Evolutionary conservation across 2,113 vertebrate genomes (phyloP).

Genomic region (Tenrec ecaudatus): DNA sequence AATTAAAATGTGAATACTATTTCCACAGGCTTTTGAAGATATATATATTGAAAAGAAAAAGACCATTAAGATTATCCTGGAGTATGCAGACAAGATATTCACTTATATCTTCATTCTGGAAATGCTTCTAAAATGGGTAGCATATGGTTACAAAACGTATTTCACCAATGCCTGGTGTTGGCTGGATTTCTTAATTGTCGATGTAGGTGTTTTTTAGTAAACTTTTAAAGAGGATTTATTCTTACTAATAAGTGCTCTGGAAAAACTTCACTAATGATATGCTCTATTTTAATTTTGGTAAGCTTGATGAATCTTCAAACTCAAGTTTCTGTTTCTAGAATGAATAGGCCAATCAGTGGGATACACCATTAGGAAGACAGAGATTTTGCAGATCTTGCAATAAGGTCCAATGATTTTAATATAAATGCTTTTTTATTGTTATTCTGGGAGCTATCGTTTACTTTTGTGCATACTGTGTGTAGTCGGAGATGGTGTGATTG

Average conservation of each 20-base stretch:
- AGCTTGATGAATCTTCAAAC: slow-evolving; percentile 9
- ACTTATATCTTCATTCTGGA: slow-evolving; percentile 98
- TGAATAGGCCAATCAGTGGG: not conserved
- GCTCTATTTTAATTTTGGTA: slow-evolving; percentile 33
- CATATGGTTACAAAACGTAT: slow-evolving; percentile 97
- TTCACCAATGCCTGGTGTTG: slow-evolving; percentile 99
- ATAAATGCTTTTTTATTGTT: not conserved
- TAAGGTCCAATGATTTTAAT: not conserved
- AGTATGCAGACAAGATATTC: slow-evolving; percentile 98
- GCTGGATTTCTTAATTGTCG: slow-evolving; percentile 99
- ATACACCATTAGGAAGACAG: not conserved
- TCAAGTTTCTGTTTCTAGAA: slow-evolving; percentile 23
- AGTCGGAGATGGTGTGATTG: not conserved
- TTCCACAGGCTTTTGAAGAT: slow-evolving; percentile 96
- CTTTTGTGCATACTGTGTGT: not conserved
- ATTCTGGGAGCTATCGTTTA: not conserved
- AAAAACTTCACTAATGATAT: not conserved
- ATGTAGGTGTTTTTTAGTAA: slow-evolving; percentile 90
- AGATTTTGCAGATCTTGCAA: not conserved
- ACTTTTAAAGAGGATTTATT: slow-evolving; percentile 17
- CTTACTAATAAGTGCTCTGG: slow-evolving; percentile 12
- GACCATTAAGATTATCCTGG: slow-evolving; percentile 92
- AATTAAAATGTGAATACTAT: slow-evolving; percentile 54
- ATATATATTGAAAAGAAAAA: slow-evolving; percentile 93
- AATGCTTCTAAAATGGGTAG: slow-evolving; percentile 99